A percentile compares a stretch with the other conserved stretches of the same genome.
phyloP scores from a whole-genome alignment of 37 sponge, comb jelly and placozoan species.

The Sycon ciliatum region DNA sequence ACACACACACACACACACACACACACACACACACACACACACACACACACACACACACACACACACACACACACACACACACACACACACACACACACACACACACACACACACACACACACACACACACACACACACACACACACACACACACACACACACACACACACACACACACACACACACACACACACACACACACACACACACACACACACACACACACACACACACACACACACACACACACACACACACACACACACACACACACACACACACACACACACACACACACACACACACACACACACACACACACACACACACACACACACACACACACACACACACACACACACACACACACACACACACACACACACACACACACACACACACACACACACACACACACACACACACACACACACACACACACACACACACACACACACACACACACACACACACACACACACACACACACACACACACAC shows the following conservation, averaged over 20 bases:
- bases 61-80: constrained; percentile 18
- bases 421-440: background rate
- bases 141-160: constrained; percentile 23
- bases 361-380: background rate
- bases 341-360: background rate
- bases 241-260: no score
- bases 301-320: no score
- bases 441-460: background rate
- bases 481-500: constrained; percentile 18
- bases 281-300: no score
- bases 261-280: no score
- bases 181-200: no score
- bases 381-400: constrained; percentile 1
- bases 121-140: constrained; percentile 18
- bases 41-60: constrained; percentile 36
- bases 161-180: no score
- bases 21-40: background rate
- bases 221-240: no score
- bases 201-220: no score
- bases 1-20: background rate
- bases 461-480: constrained; percentile 35
- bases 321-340: no score
- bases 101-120: constrained; percentile 14
- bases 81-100: constrained; percentile 20
- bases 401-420: constrained; percentile 5